Evolutionary conservation across 1,140 invertebrate genomes (phyloP).

Genomic region (Caenorhabditis latens): DNA sequence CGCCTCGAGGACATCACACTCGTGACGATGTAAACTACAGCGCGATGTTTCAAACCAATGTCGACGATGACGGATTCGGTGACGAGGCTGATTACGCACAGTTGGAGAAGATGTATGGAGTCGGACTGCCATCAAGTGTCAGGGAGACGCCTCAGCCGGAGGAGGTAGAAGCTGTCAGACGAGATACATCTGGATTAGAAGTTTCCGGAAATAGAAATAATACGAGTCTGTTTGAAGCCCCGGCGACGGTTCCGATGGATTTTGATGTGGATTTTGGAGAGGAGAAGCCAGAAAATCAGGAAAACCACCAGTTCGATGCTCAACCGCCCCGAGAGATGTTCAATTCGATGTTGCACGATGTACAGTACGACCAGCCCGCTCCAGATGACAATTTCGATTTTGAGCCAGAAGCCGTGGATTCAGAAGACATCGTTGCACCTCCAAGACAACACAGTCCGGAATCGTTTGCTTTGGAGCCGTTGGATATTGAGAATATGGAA

Average conservation of each 20-base stretch:
- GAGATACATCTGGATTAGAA: background rate
- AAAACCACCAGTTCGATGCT: background rate
- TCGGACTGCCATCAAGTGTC: background rate
- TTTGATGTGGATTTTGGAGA: background rate
- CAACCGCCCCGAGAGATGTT: background rate
- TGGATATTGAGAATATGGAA: constrained; percentile 29
- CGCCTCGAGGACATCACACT: constrained; percentile 98
- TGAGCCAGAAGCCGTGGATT: background rate
- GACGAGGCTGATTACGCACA: background rate
- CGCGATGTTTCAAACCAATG: background rate
- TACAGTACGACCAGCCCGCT: background rate
- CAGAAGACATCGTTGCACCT: too few relatives aligned
- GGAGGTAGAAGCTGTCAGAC: background rate
- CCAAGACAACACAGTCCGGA: constrained; percentile 2
- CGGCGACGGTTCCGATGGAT: too few relatives aligned
- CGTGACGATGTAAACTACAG: constrained; percentile 84
- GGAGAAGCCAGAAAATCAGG: background rate
- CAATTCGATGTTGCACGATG: background rate
- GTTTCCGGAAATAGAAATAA: background rate
- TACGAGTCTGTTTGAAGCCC: too few relatives aligned
- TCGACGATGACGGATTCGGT: constrained; percentile 11
- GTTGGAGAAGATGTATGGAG: background rate
- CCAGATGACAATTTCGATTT: background rate
- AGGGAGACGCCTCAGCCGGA: background rate
- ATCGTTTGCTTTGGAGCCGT: constrained; percentile 47